These are phyloP conservation scores for Coleophora flavipennella DNA, from an alignment of 2,888 invertebrate genomes.

Conservation along the genomic window DNA sequence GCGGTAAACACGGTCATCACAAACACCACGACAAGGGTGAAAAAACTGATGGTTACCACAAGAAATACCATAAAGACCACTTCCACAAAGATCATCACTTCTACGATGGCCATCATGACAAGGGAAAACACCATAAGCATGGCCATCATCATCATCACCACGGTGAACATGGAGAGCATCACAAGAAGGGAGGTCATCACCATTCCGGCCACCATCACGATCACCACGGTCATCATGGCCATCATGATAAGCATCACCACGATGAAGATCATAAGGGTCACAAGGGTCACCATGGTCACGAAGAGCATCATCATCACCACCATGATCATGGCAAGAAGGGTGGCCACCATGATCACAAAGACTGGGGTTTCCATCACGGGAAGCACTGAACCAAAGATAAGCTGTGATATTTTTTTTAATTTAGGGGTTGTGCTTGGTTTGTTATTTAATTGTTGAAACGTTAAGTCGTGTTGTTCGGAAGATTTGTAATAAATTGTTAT, in stretches of 20 bases:
- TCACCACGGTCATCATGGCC: slow-evolving; percentile 59
- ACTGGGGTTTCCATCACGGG: slow-evolving; percentile 63
- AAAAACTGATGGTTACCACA: slow-evolving; percentile 58
- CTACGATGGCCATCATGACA: slow-evolving; percentile 60
- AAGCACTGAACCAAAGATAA: slow-evolving; percentile 48
- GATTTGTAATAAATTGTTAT: too few species aligned
- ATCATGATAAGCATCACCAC: slow-evolving; percentile 61
- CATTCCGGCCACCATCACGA: slow-evolving; percentile 59
- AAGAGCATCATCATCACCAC: slow-evolving; percentile 61
- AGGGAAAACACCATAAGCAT: slow-evolving; percentile 64
- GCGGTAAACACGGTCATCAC: slow-evolving; percentile 57
- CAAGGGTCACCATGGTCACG: slow-evolving; percentile 64
- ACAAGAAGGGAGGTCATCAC: slow-evolving; percentile 64
- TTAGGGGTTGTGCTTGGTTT: slow-evolving; percentile 37
- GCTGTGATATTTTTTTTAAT: slow-evolving; percentile 48
- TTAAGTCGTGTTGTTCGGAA: too few species aligned
- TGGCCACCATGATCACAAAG: slow-evolving; percentile 56
- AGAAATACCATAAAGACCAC: slow-evolving; percentile 63
- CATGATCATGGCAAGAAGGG: slow-evolving; percentile 67
- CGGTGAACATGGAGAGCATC: slow-evolving; percentile 50
- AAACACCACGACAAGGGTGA: slow-evolving; percentile 64
- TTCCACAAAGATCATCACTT: slow-evolving; percentile 67
- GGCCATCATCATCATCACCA: slow-evolving; percentile 63
- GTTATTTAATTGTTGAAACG: slow-evolving; percentile 4
- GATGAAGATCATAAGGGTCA: slow-evolving; percentile 63